phyloP scores from a whole-genome alignment of 64 coral and sea anemone genomes.

The Montipora efflorescens region DNA sequence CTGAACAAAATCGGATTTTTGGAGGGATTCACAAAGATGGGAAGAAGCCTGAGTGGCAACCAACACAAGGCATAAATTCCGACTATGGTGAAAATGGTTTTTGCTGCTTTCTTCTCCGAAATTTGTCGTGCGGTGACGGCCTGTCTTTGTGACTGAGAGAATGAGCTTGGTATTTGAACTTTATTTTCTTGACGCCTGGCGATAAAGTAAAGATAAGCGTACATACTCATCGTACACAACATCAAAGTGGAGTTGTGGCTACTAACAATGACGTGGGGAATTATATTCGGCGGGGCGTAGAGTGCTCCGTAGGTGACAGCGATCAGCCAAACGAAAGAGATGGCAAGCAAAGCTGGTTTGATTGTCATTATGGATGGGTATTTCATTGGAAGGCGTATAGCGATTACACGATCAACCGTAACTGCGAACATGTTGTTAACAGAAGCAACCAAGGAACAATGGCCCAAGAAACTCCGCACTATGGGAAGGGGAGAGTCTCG shows the following conservation, averaged over 20 bases:
- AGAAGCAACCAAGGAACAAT: not conserved
- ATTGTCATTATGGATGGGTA: not conserved
- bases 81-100: constrained; percentile 5
- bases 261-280: not conserved
- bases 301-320: not conserved
- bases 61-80: constrained; percentile 24
- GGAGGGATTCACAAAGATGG: not conserved
- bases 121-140: not conserved
- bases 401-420: constrained; percentile 21
- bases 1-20: not conserved
- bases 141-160: not conserved
- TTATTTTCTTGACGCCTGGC: constrained; percentile 11
- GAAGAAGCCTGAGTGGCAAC: not conserved
- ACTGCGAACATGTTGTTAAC: constrained; percentile 22
- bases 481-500: not conserved
- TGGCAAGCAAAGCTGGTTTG: not conserved
- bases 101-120: constrained; percentile 25
- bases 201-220: constrained; percentile 2
- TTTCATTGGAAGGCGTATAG: constrained; percentile 5
- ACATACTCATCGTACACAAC: not conserved
- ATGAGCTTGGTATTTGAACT: not conserved
- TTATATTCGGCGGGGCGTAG: not conserved
- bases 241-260: not conserved
- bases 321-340: not conserved
- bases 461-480: not conserved